Evolutionary conservation across 2,888 invertebrate genomes (phyloP), one percentile per base, ranked within the genome.

Genomic region (Phortica magna): DNA sequence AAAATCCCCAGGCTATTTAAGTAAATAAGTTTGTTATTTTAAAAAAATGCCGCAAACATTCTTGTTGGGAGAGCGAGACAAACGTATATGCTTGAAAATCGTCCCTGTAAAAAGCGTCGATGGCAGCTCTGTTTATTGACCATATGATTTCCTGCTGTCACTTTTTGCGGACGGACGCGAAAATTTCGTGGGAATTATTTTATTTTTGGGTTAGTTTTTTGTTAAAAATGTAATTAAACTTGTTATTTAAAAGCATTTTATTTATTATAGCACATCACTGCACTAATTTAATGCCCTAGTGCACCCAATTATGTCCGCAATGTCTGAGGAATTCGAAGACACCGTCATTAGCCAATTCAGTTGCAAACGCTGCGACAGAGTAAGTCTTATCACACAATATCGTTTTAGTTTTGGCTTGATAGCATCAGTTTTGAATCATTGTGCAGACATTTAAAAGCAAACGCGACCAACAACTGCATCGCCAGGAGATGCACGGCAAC

Each of bases 401-500:
- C 17, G 14, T 17, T 55, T 55, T 55, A 55, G 14, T 55, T 55
- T 55, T 55, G 14, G 10, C 2, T 55, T 55, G 7, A 7, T 55
- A 14, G 55, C n/a, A 14, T 7, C 48, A 9, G 14, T 48, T 12
- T 48, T 48, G 3, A 48, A 6, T 48, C 48, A 9, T 4, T 19
- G 6, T 55, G 55, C 61, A 91, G 92, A 88, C 89, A 73, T 91
- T 91, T 59, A 84, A 88, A 42, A 90, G 90, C 72, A 91, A 92
- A 83, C 91, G 92, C 73, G 91, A 92, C 77, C 91, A 91, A 77
- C 86, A 91, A 67, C 81, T 91, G 79, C 91, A 91, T 78, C 89
- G 90, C 55, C 91, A 91, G 77, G 91, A 91, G 81, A 89, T 89
- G 70, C 91, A 91, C 81, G 80, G 80, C 73, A 89, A 91, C 76